Percentiles rank a stretch among this genome's conserved stretches.
phyloP scores from a whole-genome alignment of 1,140 invertebrate species.

The Adelges cooleyi region DNA sequence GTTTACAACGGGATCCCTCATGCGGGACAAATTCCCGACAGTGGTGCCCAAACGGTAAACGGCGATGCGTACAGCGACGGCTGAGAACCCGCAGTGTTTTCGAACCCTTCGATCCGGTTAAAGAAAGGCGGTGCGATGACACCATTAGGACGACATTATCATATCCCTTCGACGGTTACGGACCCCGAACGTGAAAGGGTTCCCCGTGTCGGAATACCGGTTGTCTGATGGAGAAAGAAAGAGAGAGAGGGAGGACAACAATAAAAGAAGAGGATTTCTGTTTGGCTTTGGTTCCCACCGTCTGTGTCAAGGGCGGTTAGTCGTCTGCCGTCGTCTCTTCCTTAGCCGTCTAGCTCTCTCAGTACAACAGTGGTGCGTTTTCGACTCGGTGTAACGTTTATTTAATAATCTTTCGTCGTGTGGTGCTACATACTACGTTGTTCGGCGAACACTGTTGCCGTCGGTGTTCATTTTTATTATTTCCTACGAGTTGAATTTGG shows the following conservation, averaged over 20 bases:
- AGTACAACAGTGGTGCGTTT: conserved; percentile 11
- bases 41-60: neutral
- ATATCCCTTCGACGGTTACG: conserved; percentile 21
- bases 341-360: neutral
- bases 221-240: conserved; percentile 2
- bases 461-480: neutral
- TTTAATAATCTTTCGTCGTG: neutral
- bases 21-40: conserved; percentile 18
- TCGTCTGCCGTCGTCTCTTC: conserved; percentile 25
- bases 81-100: neutral
- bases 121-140: conserved; percentile 19
- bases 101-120: conserved; percentile 2
- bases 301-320: conserved; percentile 27
- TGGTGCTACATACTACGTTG: neutral
- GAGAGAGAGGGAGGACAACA: conserved; percentile 14
- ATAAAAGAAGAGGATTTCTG: conserved; percentile 24
- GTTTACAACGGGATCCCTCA: conserved; percentile 25
- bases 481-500: neutral
- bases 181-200: conserved; percentile 1
- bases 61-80: too few relatives aligned
- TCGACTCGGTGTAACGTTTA: neutral
- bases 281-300: conserved; percentile 29
- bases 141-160: conserved; percentile 29
- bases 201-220: conserved; percentile 22
- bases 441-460: neutral